A percentile compares a stretch with the other conserved stretches of the same genome.
phyloP scores from a whole-genome alignment of 2,113 vertebrate genomes.

The Gallinago undulata region DNA sequence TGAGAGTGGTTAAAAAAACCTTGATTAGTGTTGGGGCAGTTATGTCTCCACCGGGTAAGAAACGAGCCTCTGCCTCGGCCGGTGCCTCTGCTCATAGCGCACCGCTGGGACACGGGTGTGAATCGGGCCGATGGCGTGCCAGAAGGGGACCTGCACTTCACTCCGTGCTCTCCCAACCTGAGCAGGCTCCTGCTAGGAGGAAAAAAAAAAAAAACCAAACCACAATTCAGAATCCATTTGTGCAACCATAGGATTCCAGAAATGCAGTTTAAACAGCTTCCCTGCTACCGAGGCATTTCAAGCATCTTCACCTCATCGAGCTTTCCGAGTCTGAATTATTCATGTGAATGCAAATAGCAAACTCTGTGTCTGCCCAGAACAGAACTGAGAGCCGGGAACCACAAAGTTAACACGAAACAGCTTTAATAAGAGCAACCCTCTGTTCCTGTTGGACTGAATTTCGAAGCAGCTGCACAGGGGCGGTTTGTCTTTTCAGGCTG shows the following conservation, averaged over 20 bases:
- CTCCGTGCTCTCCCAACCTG: neutral
- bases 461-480: neutral
- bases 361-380: neutral
- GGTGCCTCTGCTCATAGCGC: neutral
- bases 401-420: neutral
- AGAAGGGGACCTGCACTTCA: neutral
- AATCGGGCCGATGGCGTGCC: neutral
- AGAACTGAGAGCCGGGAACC: neutral
- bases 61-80: neutral
- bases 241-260: neutral
- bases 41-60: neutral
- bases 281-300: neutral
- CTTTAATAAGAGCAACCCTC: neutral
- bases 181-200: neutral
- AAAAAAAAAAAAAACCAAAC: neutral
- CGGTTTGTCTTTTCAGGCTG: rapidly evolving
- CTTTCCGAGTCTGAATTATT: neutral
- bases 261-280: neutral
- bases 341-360: neutral
- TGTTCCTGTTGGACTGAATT: neutral
- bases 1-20: neutral
- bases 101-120: neutral
- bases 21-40: neutral
- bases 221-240: neutral
- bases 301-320: rapidly evolving